Evolutionary conservation across 2,797 vertebrate genomes (phyloP).

Genomic region (Diglossa cyanea): DNA sequence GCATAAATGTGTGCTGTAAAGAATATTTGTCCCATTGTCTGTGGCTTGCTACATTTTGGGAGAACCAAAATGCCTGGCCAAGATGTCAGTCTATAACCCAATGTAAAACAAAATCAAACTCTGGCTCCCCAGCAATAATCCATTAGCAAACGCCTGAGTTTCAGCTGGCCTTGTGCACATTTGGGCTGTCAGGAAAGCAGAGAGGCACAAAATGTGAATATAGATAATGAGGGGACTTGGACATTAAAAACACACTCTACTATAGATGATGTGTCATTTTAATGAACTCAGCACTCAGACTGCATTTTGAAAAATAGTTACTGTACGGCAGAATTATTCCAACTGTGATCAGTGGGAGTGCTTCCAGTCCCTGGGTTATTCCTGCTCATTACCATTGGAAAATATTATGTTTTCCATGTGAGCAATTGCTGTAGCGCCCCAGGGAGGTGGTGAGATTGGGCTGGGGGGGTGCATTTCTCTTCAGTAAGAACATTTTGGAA

Average conservation of each 20-base stretch:
- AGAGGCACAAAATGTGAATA: neutral
- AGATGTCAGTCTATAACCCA: neutral
- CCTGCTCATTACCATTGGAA: conserved; percentile 57
- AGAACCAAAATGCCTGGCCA: neutral
- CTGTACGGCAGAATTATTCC: neutral
- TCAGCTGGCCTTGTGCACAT: neutral
- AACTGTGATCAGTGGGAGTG: conserved; percentile 39
- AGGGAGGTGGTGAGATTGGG: conserved; percentile 6
- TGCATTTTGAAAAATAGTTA: conserved; percentile 4
- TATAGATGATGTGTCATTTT: conserved; percentile 1
- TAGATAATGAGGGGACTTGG: neutral
- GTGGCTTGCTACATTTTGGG: neutral
- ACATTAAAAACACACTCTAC: neutral
- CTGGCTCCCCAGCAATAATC: neutral
- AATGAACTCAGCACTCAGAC: conserved; percentile 6
- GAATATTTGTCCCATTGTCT: neutral
- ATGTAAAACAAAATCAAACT: accelerated
- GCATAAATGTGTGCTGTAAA: neutral
- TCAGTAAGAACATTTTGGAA: neutral
- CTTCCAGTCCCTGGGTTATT: conserved; percentile 36
- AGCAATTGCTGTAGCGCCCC: conserved; percentile 44
- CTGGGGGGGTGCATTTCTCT: conserved; percentile 16
- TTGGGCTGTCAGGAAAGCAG: neutral
- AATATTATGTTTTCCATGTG: conserved; percentile 40
- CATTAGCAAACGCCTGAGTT: neutral